Conservation (phyloP, 2,113 vertebrate genomes). For the Coptodon rendalli region DNA sequence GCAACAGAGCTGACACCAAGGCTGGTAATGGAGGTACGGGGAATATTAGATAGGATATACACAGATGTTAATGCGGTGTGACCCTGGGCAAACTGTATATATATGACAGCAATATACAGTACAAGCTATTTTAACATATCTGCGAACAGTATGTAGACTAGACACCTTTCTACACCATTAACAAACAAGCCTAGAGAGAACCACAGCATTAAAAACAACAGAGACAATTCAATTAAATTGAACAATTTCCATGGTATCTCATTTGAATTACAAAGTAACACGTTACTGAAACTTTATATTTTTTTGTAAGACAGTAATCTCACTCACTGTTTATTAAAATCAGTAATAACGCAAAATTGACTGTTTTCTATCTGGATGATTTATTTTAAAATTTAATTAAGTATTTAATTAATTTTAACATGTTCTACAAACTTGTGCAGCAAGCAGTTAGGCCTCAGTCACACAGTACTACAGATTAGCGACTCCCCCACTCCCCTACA, state of each 20-base stretch:
- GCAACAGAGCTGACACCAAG: conserved; percentile 49
- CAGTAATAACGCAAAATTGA: fast-evolving
- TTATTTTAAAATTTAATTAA: background rate
- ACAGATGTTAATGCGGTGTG: background rate
- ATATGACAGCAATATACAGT: background rate
- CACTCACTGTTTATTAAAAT: background rate
- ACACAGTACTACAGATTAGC: background rate
- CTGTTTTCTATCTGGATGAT: background rate
- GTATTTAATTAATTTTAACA: background rate
- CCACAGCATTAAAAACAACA: background rate
- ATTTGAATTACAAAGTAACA: background rate
- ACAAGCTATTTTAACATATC: background rate
- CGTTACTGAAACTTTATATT: background rate
- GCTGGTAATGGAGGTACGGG: conserved; percentile 25
- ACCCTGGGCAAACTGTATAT: background rate
- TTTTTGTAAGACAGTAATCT: background rate
- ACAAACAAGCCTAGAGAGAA: background rate
- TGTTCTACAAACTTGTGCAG: background rate
- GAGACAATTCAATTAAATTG: background rate
- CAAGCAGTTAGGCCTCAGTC: background rate
- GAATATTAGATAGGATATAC: background rate
- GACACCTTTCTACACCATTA: background rate
- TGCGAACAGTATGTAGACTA: background rate
- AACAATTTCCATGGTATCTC: background rate
- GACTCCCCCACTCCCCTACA: background rate